Conservation (phyloP, 2,113 vertebrate genomes). For the Larimichthys polyactis region DNA sequence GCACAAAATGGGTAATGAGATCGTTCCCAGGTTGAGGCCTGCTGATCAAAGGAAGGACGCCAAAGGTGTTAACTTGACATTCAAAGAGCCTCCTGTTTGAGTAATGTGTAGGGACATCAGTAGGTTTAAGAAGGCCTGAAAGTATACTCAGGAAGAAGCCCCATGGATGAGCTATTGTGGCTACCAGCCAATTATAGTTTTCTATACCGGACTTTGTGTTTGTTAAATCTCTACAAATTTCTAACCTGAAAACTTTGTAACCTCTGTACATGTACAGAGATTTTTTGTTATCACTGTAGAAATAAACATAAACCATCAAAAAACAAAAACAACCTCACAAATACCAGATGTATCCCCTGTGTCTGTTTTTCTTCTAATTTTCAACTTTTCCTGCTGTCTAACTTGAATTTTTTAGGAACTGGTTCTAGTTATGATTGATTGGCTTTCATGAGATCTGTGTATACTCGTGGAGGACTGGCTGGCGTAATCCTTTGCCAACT, state of each 20-base stretch:
- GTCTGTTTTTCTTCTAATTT: neutral
- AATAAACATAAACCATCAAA: neutral
- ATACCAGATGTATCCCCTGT: neutral
- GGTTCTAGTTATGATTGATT: constrained; percentile 35
- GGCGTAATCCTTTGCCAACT: constrained; percentile 61
- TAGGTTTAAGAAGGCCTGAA: neutral
- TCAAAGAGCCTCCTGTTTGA: neutral
- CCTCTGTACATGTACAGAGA: too few relatives aligned
- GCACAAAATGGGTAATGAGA: neutral
- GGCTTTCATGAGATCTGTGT: constrained; percentile 37
- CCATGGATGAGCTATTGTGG: neutral
- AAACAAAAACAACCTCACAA: neutral
- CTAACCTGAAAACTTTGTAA: neutral
- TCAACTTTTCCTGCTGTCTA: neutral
- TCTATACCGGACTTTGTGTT: neutral
- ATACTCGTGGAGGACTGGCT: constrained; percentile 25
- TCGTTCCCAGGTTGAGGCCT: neutral
- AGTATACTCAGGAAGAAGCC: neutral
- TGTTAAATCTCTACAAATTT: too few relatives aligned
- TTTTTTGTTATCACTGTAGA: neutral
- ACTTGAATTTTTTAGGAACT: constrained; percentile 35
- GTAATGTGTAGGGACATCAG: neutral
- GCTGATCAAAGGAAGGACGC: neutral
- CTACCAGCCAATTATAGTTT: neutral
- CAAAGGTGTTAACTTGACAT: neutral